Base-by-base conservation (phyloP, 2,797 vertebrate species). In the Chaenodraco wilsoni region DNA sequence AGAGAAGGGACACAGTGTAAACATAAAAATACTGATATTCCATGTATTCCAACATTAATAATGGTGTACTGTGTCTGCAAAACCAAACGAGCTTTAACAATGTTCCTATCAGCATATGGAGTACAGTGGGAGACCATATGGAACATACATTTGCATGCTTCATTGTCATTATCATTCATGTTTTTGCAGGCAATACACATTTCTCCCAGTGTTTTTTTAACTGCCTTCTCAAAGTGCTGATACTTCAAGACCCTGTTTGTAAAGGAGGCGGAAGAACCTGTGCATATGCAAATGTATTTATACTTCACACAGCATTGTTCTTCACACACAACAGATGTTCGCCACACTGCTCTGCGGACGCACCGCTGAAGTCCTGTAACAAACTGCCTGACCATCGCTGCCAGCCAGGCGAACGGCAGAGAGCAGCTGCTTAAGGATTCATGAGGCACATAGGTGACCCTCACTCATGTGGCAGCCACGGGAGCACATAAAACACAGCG, bases 341-440 rank as follows among this genome's bases (percentile, higher is more conserved):
- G 2, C 68, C 65, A 66, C 74, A 12, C 68, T 65, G 72, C 82
- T 77, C 64, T 54, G 69, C 76, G 70, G 78, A 43, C 50, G 11
- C 62, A 9, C 57, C 41, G 70, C 64, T 65, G 66, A 76, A 68
- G 62, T 65, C 90, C 74, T 50, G 17, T 86, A 87, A 89, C 89
- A 78, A 86, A 90, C 62, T 81, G 81, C 71, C 72, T 51, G 54
- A 51, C 68, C 84, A 79, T 76, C 76, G 45, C 78, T 72, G 76
- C 86, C 87, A 83, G 85, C 88, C 86, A 57, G 81, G 88, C 67
- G 72, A 81, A 83, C 85, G 81, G 89, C 87, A 41, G 74, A 79
- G 77, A 92, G 93, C 92, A 92, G 91, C 93, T 93, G 94, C 79
- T 94, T 91, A 93, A 94, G 91, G 93, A 94, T 94, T 94, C 94